Conservation (phyloP, 2,113 vertebrate species). For the Seriola quinqueradiata region DNA sequence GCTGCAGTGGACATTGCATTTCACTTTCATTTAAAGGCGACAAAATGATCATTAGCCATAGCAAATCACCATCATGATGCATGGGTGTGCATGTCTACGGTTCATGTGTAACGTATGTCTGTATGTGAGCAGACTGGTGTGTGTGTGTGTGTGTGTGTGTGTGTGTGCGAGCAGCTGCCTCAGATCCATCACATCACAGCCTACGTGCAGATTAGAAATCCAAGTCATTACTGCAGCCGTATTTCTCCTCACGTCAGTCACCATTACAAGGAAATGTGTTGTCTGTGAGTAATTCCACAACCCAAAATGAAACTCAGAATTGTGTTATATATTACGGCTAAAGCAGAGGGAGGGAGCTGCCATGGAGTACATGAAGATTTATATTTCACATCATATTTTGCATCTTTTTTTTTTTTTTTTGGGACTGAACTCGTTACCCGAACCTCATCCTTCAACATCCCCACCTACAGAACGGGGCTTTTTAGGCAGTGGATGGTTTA, state of each 20-base stretch:
- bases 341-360: conserved; percentile 12
- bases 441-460: conserved; percentile 18
- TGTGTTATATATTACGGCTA: not conserved
- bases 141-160: conserved; percentile 16
- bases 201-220: conserved; percentile 43
- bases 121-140: not conserved
- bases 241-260: conserved; percentile 48
- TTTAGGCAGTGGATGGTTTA: not conserved
- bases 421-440: conserved; percentile 20
- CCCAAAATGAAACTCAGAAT: conserved; percentile 35
- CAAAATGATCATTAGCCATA: no score
- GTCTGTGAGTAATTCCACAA: conserved; percentile 34
- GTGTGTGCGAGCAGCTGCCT: conserved; percentile 34
- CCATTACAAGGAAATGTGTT: conserved; percentile 35
- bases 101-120: not conserved
- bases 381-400: not conserved
- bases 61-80: no score
- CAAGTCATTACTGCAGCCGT: conserved; percentile 30
- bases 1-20: no score
- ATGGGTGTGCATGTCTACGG: not conserved
- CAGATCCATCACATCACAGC: conserved; percentile 36
- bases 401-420: conserved; percentile 5
- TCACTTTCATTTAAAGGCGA: no score
- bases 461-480: not conserved
- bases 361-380: not conserved